Evolutionary conservation across 2,113 vertebrate species (phyloP).

Genomic region (Todiramphus saurophagus): DNA sequence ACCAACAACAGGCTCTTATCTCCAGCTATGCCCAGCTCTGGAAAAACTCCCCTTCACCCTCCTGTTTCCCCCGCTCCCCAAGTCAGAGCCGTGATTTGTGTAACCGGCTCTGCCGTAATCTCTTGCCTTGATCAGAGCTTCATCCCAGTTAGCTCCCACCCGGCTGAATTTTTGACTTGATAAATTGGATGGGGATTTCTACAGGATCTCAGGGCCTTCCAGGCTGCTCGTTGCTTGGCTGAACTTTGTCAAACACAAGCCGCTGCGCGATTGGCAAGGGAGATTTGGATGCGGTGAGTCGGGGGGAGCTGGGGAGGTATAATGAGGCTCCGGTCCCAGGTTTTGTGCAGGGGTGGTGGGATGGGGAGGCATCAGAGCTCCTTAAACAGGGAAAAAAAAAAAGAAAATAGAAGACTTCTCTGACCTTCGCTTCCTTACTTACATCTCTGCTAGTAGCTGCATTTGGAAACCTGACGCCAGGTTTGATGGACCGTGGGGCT

Average conservation of each 20-base stretch:
- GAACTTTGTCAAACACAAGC: not conserved
- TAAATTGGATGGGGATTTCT: constrained; percentile 47
- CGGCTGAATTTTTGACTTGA: constrained; percentile 26
- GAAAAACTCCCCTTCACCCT: not conserved
- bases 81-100: not conserved
- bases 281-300: not conserved
- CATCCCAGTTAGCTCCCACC: constrained; percentile 33
- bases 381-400: not conserved
- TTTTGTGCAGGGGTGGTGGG: not conserved
- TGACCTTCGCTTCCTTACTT: not conserved
- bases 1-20: not conserved
- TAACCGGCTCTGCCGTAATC: not conserved
- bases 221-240: constrained; percentile 12
- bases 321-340: fast-evolving
- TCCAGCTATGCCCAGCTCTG: not conserved
- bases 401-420: not conserved
- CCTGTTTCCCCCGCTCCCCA: not conserved
- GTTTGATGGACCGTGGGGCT: not conserved
- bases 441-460: not conserved
- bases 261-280: fast-evolving
- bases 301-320: not conserved
- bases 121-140: constrained; percentile 22
- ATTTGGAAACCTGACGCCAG: not conserved
- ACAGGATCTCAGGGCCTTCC: not conserved
- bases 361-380: not conserved